phyloP scores from a whole-genome alignment of 2,797 vertebrate genomes.

The Ciconia nigra region DNA sequence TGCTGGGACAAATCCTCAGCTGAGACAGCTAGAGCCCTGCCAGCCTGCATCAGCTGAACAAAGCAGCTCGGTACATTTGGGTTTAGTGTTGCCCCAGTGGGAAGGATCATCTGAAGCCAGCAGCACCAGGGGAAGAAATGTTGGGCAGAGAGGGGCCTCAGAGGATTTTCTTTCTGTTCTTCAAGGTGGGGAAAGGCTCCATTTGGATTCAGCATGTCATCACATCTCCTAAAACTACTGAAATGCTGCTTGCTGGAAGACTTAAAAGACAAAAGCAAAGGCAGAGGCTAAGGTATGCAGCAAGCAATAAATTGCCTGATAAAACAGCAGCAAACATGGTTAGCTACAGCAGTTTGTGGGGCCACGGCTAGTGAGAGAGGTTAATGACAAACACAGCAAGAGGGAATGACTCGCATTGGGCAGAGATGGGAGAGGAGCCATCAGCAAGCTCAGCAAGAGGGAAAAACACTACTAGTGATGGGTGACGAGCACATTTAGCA shows the following conservation, averaged over 20 bases:
- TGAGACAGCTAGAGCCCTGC: neutral
- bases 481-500: rapidly evolving
- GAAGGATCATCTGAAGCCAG: neutral
- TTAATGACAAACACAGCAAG: neutral
- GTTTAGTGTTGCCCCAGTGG: neutral
- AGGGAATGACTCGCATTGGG: rapidly evolving
- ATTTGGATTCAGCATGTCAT: neutral
- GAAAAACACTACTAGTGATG: neutral
- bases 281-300: neutral
- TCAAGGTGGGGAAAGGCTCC: neutral
- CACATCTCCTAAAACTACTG: neutral
- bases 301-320: neutral
- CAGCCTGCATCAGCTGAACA: neutral
- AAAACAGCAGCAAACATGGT: neutral
- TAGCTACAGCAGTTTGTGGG: neutral
- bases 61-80: neutral
- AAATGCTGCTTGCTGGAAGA: neutral
- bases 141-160: neutral
- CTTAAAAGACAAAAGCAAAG: neutral
- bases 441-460: neutral
- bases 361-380: neutral
- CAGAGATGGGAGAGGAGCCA: neutral
- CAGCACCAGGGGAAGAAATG: neutral
- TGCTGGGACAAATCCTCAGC: neutral
- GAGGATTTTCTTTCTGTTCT: neutral